Base-by-base conservation (phyloP, 2,888 invertebrate genomes). In the Clanis bilineata region DNA sequence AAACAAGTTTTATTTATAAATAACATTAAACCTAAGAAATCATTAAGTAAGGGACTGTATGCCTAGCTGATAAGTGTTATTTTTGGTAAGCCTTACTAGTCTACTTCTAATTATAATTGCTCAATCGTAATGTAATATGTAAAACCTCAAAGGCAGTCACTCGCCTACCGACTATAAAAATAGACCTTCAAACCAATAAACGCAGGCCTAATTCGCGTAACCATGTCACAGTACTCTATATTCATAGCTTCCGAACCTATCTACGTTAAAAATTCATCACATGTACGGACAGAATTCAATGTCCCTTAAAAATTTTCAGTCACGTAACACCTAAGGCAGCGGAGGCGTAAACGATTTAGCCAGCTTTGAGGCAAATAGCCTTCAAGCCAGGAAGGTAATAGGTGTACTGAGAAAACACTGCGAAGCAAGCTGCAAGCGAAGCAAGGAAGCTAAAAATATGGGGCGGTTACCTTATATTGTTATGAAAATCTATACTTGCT, bases 371-470 rank as follows among this genome's bases (percentile, higher is more conserved):
- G 62, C 51, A 64, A 65, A 65, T 61, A 65, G 56, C 60, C 54
- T 51, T 59, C 57, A 36, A 45, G 64, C 61, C 61, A 59, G 59
- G 39, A 39, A 12, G 28, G 62, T 66, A 67, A 65, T 63, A 62
- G 57, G 66, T 68, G 62, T 68, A 43, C 66, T 57, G 44, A 64
- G 62, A 56, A 58, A 64, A 66, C 67, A 65, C 55, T 25, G n/a
- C 28, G 23, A 23, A 47, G 56, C 56, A 38, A 18, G 41, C 55
- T 25, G n/a, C 28, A 12, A 23, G 23, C 39, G 39, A 38, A 18
- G 41, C 22, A 3, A 15, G 51, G 51, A 32, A 32, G 51, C 51
- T 51, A 18, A 76, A 71, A 63, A 72, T 38, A 41, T 56, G 43
- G 15, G 25, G 10, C 10, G 25, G 28, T 51, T 51, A 51, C 32